Evolutionary conservation across 2,888 invertebrate species (phyloP), one percentile per base, ranked within the genome.

Genomic region (Perdita meconis): DNA sequence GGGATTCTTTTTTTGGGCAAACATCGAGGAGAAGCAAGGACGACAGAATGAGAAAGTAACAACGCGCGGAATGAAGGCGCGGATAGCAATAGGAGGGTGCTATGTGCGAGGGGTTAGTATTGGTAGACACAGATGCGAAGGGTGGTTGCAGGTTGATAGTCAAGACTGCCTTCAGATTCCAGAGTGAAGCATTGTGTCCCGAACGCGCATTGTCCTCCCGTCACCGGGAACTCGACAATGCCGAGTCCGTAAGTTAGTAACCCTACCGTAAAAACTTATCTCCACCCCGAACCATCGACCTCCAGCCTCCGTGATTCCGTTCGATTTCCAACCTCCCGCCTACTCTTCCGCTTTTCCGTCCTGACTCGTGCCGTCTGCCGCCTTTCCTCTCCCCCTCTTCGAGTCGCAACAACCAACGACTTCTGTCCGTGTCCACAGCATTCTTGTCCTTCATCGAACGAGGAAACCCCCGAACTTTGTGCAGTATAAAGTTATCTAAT

Each of bases 201-300:
- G 86, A 87, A 83, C 84, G 85, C 84, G 90, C 89, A 90, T 90
- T 90, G 90, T 90, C 90, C 90, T 87, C 89, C 78, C 88, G 89
- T 90, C 88, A 88, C 84, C 87, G 87, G 82, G 79, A 88, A 87
- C 87, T 89, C 88, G 83, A 89, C 90, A 89, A 89, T 90, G 88
- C 89, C 87, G 84, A 87, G 87, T 88, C 87, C 87, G 87, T 86
- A 89, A 89, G 88, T 89, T 89, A 87, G 89, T 89, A 88, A 89
- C 87, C 88, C 87, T 87, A 87, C 87, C 88, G 89, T 89, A 89
- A 90, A 89, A 90, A 90, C 88, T 90, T 90, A 90, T 90, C 89
- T 89, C 81, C 84, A 70, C 85, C 86, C 85, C 85, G 67, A 82
- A 83, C 81, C 80, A 80, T 78, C 86, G 83, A 86, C 84, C 82